Evolutionary conservation across 2,888 invertebrate species (phyloP).

Genomic region (Philaethria dido): DNA sequence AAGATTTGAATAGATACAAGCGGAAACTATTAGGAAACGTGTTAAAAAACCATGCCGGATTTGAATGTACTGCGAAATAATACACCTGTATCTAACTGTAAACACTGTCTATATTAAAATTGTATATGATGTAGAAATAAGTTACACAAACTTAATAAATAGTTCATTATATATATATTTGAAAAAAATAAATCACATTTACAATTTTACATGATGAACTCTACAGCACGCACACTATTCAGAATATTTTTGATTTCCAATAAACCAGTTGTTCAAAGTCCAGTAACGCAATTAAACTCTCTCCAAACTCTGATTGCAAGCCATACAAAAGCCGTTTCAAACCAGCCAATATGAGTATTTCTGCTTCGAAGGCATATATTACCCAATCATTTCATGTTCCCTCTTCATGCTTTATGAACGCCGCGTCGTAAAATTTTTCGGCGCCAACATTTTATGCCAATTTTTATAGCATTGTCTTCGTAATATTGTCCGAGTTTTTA

Average conservation of each 20-base stretch:
- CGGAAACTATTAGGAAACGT: too few relatives aligned
- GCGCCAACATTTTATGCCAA: constrained; percentile 77
- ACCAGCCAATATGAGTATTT: constrained; percentile 39
- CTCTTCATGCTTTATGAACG: constrained; percentile 64
- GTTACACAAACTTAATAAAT: too few relatives aligned
- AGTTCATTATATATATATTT: not conserved
- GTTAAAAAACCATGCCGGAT: too few relatives aligned
- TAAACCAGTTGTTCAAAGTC: constrained; percentile 12
- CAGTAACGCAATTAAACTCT: constrained; percentile 27
- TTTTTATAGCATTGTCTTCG: constrained; percentile 79
- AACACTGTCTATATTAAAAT: too few relatives aligned
- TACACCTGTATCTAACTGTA: too few relatives aligned
- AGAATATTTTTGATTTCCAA: constrained; percentile 9
- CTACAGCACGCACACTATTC: not conserved
- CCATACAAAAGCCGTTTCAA: constrained; percentile 22
- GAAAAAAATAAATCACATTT: not conserved
- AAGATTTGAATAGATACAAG: too few relatives aligned
- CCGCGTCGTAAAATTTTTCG: constrained; percentile 72
- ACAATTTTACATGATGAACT: not conserved
- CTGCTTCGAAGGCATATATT: constrained; percentile 50
- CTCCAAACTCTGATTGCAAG: constrained; percentile 24
- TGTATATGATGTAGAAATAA: too few relatives aligned
- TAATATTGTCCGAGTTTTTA: constrained; percentile 74
- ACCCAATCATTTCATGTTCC: constrained; percentile 60
- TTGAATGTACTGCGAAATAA: too few relatives aligned